phyloP scores from a whole-genome alignment of 2,797 vertebrate genomes.

The Platalea minor region DNA sequence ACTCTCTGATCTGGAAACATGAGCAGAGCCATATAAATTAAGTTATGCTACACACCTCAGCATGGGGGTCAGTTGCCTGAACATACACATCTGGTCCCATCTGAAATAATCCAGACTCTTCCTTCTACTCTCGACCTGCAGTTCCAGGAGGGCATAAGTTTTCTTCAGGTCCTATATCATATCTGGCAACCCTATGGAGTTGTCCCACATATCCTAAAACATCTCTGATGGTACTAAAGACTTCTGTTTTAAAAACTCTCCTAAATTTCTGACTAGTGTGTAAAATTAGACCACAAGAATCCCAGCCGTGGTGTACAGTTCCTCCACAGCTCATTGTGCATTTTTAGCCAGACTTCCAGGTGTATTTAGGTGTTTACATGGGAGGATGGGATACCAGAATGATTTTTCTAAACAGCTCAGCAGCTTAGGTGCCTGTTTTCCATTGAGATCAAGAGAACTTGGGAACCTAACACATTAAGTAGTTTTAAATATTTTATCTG shows the following conservation, averaged over 20 bases:
- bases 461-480: slow-evolving; percentile 43
- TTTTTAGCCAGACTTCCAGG: neutral
- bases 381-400: neutral
- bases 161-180: neutral
- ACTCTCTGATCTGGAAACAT: neutral
- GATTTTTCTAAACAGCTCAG: slow-evolving; percentile 35
- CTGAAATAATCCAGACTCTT: neutral
- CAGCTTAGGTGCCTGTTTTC: slow-evolving; percentile 33
- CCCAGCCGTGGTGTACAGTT: neutral
- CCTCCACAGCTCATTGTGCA: neutral
- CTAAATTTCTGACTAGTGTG: neutral
- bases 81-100: neutral
- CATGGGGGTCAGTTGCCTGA: neutral
- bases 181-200: neutral
- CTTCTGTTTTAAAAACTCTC: neutral
- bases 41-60: neutral
- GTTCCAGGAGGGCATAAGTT: neutral
- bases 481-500: slow-evolving; percentile 65
- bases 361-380: neutral
- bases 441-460: slow-evolving; percentile 29
- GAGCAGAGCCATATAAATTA: neutral
- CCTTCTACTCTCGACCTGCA: neutral
- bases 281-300: neutral
- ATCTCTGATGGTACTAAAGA: neutral
- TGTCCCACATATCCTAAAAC: neutral